These are phyloP conservation scores for Cephalopterus ornatus DNA, from an alignment of 2,113 vertebrate species.

Conservation along the genomic window DNA sequence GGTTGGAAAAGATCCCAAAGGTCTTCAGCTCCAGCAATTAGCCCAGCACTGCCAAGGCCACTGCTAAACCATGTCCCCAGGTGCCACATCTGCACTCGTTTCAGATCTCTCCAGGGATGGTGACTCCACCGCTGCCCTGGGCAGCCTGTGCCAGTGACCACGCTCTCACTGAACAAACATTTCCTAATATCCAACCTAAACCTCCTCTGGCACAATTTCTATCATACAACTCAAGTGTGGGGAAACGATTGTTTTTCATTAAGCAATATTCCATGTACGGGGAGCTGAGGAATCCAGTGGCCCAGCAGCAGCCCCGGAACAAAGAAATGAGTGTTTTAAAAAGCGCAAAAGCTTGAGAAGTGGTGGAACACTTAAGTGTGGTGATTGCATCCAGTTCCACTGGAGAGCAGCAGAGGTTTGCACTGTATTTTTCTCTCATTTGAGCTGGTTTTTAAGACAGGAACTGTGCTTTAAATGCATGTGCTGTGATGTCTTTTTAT, in stretches of 20 bases:
- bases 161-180: neutral
- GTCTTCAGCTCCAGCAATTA: neutral
- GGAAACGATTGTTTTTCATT: neutral
- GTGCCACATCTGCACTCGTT: neutral
- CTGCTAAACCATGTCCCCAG: neutral
- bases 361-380: too few relatives aligned
- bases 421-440: neutral
- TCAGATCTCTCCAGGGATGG: neutral
- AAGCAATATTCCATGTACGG: fast-evolving
- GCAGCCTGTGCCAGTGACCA: neutral
- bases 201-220: neutral
- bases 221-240: neutral
- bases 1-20: neutral
- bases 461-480: neutral
- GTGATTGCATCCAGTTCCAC: neutral
- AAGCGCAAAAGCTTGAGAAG: neutral
- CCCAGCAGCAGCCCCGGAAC: neutral
- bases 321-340: neutral
- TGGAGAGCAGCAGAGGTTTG: constrained; percentile 39
- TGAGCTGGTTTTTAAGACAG: neutral
- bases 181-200: neutral
- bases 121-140: neutral
- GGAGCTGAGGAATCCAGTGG: fast-evolving
- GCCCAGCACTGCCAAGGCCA: neutral
- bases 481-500: neutral